These are phyloP conservation scores for Sarcoramphus papa DNA, from an alignment of 2,797 vertebrate genomes.

Conservation along the genomic window DNA sequence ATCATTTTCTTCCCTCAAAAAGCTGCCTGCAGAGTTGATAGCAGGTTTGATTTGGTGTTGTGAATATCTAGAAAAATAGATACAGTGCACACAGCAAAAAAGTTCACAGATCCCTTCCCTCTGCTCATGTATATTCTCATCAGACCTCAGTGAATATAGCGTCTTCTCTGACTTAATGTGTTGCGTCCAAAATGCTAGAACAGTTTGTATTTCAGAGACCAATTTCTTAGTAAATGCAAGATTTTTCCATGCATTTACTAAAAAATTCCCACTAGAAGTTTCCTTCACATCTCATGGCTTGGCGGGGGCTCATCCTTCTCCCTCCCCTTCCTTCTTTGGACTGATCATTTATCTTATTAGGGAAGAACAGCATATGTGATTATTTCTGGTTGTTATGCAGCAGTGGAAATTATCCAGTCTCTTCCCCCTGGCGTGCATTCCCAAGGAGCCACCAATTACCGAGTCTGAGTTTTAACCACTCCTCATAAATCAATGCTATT, in stretches of 20 bases:
- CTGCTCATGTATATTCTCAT: background rate
- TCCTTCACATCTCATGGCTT: background rate
- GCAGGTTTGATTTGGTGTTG: background rate
- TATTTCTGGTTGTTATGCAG: constrained; percentile 30
- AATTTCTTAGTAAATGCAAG: background rate
- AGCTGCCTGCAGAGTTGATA: background rate
- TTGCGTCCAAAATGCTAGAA: background rate
- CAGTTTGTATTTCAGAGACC: background rate
- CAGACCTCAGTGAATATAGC: background rate
- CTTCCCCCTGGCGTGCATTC: background rate
- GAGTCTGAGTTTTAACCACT: background rate
- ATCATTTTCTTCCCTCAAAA: background rate
- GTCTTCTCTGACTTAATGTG: background rate
- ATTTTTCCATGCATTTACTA: background rate
- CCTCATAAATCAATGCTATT: constrained; percentile 37
- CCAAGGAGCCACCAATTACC: background rate
- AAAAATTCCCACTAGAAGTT: background rate
- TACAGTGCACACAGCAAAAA: background rate
- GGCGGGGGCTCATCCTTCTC: background rate
- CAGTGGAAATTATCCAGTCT: constrained; percentile 3
- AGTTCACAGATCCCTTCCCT: background rate
- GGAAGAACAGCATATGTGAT: background rate
- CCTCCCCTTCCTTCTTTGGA: background rate
- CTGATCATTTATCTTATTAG: background rate
- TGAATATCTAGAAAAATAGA: background rate